Base-by-base conservation (phyloP, 2,113 vertebrate genomes). In the Xenopus laevis region DNA sequence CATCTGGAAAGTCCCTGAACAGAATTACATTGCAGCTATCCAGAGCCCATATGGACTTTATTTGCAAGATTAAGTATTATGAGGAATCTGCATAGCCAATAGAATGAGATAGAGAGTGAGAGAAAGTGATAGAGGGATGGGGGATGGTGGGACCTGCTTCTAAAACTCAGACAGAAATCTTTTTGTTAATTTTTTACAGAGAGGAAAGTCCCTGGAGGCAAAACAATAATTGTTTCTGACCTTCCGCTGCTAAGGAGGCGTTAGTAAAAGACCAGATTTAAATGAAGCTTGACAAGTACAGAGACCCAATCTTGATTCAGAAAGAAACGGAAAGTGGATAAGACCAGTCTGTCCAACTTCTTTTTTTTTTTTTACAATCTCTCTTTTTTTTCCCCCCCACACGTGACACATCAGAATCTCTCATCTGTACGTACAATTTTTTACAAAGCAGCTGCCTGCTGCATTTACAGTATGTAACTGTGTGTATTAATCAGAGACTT, bases 221-320 rank as follows among this genome's bases (percentile, higher is more conserved):
- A 79, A 84, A 84, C 80, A 81, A 84, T 84, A 82, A 85, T 85
- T 84, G 81, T 80, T 79, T 83, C 80, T 87, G 85, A 87, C 84
- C 86, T 87, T 87, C 84, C 45, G 46, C 77, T 70, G 79, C 77
- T 80, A 65, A 79, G 80, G 83, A 84, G 85, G 81, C 81, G 21
- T 82, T 82, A 72, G 80, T 71, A 79, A 75, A 83, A 81, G 66
- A 58, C 21, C 73, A 79, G 82, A 80, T 80, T 74, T 72, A 82
- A 84, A 85, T 81, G 3, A 73, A 68, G 81, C 59, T 78, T 81
- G 85, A 87, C 84, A 88, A 86, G 79, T 81, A 76, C 40, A 10
- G 78, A 77, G 82, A 78, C 79, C 81, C 82, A 84, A 83, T 83
- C 77, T n/a, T 60, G 79, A 83, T 64, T 71, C 76, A 70, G 74